Conservation (phyloP, 2,797 vertebrate species). For the Phoebastria nigripes region DNA sequence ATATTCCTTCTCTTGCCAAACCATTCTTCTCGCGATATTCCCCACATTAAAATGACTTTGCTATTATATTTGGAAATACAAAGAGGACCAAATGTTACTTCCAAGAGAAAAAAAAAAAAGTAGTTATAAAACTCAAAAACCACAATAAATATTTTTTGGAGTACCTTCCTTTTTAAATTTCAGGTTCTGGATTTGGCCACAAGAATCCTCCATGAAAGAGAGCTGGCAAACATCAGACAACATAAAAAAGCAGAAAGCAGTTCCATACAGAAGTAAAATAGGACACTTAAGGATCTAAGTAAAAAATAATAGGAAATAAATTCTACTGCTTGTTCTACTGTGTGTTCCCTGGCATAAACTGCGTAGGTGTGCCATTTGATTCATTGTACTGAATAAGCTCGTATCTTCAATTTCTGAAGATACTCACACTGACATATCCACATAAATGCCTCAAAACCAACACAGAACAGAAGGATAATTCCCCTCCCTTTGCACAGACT, state of each 20-base stretch:
- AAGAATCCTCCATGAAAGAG: not conserved
- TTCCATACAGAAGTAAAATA: not conserved
- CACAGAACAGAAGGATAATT: not conserved
- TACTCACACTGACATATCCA: not conserved
- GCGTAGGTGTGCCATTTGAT: not conserved
- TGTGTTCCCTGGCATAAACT: not conserved
- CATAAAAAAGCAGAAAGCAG: not conserved
- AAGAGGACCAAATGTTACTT: not conserved
- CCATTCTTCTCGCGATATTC: constrained; percentile 55
- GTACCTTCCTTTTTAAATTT: not conserved
- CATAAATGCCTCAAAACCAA: not conserved
- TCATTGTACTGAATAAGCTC: not conserved
- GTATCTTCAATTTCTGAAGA: not conserved
- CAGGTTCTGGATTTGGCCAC: not conserved
- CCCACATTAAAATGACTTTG: constrained; percentile 41
- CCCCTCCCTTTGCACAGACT: not conserved
- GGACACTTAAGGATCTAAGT: not conserved
- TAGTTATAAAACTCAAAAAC: not conserved
- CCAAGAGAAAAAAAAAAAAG: not conserved
- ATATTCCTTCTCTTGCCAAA: constrained; percentile 55
- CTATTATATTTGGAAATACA: constrained; percentile 49
- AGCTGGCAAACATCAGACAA: not conserved
- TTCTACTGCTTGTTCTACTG: not conserved
- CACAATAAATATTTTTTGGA: not conserved
- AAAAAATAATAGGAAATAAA: not conserved